Evolutionary conservation across 1,140 invertebrate species (phyloP).

Genomic region (Holcopasites calliopsidis): DNA sequence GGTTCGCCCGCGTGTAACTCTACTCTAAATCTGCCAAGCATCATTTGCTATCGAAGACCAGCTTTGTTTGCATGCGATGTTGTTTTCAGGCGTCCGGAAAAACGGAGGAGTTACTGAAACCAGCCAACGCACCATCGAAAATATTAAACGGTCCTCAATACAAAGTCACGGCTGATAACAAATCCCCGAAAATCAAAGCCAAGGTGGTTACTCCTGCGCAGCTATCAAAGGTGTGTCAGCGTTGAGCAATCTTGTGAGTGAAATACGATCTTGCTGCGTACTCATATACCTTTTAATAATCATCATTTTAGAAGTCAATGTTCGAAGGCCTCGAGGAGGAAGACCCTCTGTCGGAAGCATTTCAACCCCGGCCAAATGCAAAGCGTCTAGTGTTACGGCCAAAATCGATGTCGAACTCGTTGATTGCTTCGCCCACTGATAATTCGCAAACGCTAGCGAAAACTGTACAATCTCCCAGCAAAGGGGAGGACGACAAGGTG

Average conservation of each 20-base stretch:
- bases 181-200: slow-evolving; percentile 82
- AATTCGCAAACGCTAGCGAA: slow-evolving; percentile 49
- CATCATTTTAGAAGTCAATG: slow-evolving; percentile 81
- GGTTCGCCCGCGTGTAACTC: no score
- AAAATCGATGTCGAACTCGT: slow-evolving; percentile 62
- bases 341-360: slow-evolving; percentile 83
- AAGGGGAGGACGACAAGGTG: slow-evolving; percentile 26
- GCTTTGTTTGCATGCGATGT: no score
- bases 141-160: slow-evolving; percentile 80
- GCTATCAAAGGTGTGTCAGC: slow-evolving; percentile 80
- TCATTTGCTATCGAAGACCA: no score
- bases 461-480: slow-evolving; percentile 4
- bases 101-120: slow-evolving; percentile 86
- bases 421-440: slow-evolving; percentile 45
- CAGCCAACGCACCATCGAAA: slow-evolving; percentile 85
- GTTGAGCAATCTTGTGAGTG: no score
- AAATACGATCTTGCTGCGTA: no score
- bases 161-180: slow-evolving; percentile 83
- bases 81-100: slow-evolving; percentile 81
- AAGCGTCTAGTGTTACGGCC: slow-evolving; percentile 82
- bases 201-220: slow-evolving; percentile 80
- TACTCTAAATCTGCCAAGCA: no score
- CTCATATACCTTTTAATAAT: no score
- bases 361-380: slow-evolving; percentile 83
- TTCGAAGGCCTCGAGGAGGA: slow-evolving; percentile 87